These are phyloP conservation scores for Drosophila sucinea DNA, from an alignment of 1,140 invertebrate species.

Conservation along the genomic window DNA sequence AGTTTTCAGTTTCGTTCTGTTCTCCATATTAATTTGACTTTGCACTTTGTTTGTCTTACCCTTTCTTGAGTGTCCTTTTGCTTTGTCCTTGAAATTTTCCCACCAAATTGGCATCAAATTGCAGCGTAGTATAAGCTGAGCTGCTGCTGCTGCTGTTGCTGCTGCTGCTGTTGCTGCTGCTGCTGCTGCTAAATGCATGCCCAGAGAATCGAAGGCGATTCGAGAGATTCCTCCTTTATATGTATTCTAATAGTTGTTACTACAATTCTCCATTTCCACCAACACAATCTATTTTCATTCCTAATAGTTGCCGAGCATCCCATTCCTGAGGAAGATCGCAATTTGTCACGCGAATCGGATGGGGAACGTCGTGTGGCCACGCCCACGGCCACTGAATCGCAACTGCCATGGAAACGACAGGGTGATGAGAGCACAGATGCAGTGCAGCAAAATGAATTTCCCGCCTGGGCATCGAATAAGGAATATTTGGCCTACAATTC, in stretches of 20 bases:
- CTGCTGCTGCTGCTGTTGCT: neutral
- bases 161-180: neutral
- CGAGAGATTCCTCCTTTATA: neutral
- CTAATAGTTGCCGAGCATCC: constrained; percentile 74
- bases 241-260: neutral
- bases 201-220: neutral
- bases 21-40: constrained; percentile 32
- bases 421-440: constrained; percentile 87
- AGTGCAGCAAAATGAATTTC: constrained; percentile 94
- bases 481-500: constrained; percentile 96
- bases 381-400: constrained; percentile 92
- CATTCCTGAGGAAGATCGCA: constrained; percentile 79
- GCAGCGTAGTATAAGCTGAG: constrained; percentile 3
- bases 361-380: constrained; percentile 88
- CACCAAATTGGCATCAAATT: constrained; percentile 19
- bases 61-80: constrained; percentile 31
- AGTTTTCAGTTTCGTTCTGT: constrained; percentile 1
- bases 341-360: constrained; percentile 78
- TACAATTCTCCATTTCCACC: neutral
- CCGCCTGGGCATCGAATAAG: constrained; percentile 95
- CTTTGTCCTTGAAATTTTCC: constrained; percentile 7
- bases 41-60: constrained; percentile 60
- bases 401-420: constrained; percentile 94
- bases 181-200: constrained; percentile 12
- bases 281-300: constrained; percentile 2